Evolutionary conservation across 2,797 vertebrate genomes (phyloP).

Genomic region (Pelochelys cantorii): DNA sequence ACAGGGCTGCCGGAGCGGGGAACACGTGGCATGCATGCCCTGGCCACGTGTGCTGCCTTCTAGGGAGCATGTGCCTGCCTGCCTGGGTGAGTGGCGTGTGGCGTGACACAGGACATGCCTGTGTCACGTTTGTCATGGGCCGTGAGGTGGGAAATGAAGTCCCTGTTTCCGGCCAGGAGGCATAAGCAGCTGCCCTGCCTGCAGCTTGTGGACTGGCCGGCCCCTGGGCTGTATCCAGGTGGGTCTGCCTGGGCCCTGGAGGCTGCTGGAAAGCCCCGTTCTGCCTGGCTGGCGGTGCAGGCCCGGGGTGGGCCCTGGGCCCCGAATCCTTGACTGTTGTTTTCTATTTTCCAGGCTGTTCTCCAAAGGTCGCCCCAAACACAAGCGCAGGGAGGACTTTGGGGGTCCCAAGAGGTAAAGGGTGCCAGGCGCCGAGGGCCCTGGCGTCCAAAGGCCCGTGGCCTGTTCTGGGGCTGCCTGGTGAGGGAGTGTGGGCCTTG

Average conservation of each 20-base stretch:
- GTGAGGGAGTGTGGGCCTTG: neutral
- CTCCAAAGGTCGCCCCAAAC: conserved; percentile 76
- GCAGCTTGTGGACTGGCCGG: neutral
- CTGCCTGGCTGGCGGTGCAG: accelerated
- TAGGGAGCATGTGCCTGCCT: accelerated
- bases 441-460: neutral
- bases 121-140: neutral
- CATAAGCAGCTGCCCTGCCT: neutral
- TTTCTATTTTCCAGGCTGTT: conserved; percentile 79
- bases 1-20: neutral
- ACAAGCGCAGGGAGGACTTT: conserved; percentile 73
- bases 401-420: conserved; percentile 79
- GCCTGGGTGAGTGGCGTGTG: neutral
- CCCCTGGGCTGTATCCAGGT: neutral
- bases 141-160: conserved; percentile 26
- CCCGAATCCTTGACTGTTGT: neutral
- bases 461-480: neutral
- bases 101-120: conserved; percentile 22
- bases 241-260: neutral
- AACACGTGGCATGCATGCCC: accelerated
- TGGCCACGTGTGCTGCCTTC: accelerated
- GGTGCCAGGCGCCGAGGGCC: conserved; percentile 31
- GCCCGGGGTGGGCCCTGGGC: neutral
- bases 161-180: neutral
- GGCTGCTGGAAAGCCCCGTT: neutral